A percentile compares a stretch with the other conserved stretches of the same genome.
Evolutionary conservation across 2,113 vertebrate genomes (phyloP).

Genomic region (Orcinus orca): DNA sequence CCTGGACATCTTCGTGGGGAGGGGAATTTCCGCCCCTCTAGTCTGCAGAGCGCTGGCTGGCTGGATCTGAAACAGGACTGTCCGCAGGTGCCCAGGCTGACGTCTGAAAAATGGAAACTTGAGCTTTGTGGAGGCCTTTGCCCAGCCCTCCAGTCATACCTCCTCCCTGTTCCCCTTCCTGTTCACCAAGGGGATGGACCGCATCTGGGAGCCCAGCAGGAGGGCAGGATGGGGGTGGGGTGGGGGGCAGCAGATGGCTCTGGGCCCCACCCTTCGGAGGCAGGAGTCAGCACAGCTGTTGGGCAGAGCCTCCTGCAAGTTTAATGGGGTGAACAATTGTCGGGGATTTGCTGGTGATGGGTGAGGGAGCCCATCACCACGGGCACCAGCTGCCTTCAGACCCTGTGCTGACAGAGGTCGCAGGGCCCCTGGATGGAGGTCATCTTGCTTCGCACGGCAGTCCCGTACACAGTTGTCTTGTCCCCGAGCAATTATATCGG

Average conservation of each 20-base stretch:
- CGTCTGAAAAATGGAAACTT: background rate
- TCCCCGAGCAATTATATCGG: background rate
- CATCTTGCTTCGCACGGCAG: background rate
- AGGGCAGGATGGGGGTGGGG: background rate
- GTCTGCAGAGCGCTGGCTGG: background rate
- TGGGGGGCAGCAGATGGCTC: background rate
- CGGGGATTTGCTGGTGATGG: background rate
- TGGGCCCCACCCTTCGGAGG: background rate
- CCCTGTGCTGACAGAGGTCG: background rate
- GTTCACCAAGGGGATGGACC: background rate
- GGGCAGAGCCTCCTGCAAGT: background rate
- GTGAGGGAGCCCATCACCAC: background rate
- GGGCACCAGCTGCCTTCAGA: background rate
- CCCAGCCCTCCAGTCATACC: background rate
- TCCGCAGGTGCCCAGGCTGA: background rate
- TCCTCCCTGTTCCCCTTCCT: background rate
- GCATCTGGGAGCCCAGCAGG: background rate
- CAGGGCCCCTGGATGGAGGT: background rate
- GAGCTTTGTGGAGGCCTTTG: background rate
- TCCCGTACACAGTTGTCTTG: background rate
- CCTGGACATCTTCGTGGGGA: background rate
- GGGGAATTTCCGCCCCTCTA: background rate
- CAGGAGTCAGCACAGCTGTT: constrained; percentile 43
- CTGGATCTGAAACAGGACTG: background rate
- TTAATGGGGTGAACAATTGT: background rate